These are phyloP conservation scores for Pogona vitticeps DNA, from an alignment of 2,113 vertebrate genomes.

Conservation along the genomic window DNA sequence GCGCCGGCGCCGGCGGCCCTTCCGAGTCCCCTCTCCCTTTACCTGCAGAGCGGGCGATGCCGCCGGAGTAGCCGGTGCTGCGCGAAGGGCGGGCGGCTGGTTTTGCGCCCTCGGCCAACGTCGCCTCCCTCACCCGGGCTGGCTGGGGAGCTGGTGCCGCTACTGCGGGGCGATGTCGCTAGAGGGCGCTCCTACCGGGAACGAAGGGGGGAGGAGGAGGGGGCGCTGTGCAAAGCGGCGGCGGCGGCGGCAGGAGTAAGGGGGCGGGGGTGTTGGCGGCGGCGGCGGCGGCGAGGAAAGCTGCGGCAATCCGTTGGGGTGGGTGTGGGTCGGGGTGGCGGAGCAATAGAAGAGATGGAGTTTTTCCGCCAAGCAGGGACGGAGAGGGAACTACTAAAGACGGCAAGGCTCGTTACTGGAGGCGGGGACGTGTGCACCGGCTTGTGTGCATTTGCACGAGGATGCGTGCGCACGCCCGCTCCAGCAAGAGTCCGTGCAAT, in stretches of 20 bases:
- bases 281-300: too few species aligned
- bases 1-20: too few species aligned
- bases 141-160: not conserved
- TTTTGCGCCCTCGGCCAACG: not conserved
- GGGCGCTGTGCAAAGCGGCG: too few species aligned
- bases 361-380: too few species aligned
- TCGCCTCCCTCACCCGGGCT: conserved; percentile 6
- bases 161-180: not conserved
- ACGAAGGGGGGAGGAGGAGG: too few species aligned
- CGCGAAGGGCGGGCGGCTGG: conserved; percentile 2
- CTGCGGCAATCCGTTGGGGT: too few species aligned
- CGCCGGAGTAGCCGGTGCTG: not conserved
- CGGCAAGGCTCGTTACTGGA: too few species aligned
- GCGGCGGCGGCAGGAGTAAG: too few species aligned
- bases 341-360: too few species aligned
- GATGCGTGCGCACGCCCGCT: not conserved
- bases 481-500: not conserved
- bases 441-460: not conserved
- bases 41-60: not conserved
- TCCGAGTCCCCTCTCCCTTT: not conserved
- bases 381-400: too few species aligned
- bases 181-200: conserved; percentile 14
- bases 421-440: not conserved
- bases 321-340: too few species aligned
- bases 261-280: not conserved